Percentiles rank a stretch among this genome's conserved stretches.
phyloP scores from a whole-genome alignment of 1,140 invertebrate genomes.

The Arion vulgaris region DNA sequence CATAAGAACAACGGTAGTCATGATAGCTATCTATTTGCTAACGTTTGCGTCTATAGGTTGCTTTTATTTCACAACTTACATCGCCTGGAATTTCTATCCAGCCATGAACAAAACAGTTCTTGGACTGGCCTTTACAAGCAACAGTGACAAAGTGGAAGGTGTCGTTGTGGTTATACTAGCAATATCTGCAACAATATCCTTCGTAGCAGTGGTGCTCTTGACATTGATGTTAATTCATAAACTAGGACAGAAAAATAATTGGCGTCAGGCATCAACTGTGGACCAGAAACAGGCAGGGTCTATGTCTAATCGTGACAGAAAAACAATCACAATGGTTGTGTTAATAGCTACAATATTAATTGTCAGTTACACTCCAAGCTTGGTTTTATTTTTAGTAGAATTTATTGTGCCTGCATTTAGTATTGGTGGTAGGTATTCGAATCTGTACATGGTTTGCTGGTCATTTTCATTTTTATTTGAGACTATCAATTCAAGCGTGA shows the following conservation, averaged over 20 bases:
- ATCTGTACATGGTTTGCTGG: background rate
- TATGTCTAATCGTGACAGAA: background rate
- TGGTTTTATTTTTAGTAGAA: background rate
- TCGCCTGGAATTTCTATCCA: slow-evolving; percentile 1
- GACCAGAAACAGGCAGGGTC: background rate
- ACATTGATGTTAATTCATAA: slow-evolving; percentile 1
- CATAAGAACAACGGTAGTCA: background rate
- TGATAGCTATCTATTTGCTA: background rate
- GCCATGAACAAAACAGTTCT: background rate
- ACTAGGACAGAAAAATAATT: background rate
- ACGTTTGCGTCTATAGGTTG: background rate
- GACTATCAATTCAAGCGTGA: background rate
- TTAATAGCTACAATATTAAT: background rate
- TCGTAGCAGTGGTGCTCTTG: background rate
- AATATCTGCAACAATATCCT: background rate
- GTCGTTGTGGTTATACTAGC: background rate
- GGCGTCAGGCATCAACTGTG: background rate
- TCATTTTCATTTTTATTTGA: background rate
- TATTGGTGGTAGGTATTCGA: background rate
- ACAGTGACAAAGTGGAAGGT: background rate
- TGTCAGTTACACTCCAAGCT: background rate
- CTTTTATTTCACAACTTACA: background rate
- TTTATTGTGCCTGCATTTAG: background rate
- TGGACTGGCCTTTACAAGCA: background rate
- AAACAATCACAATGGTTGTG: background rate